Conservation (phyloP, 2,113 vertebrate genomes). For the Notothenia rossii region DNA sequence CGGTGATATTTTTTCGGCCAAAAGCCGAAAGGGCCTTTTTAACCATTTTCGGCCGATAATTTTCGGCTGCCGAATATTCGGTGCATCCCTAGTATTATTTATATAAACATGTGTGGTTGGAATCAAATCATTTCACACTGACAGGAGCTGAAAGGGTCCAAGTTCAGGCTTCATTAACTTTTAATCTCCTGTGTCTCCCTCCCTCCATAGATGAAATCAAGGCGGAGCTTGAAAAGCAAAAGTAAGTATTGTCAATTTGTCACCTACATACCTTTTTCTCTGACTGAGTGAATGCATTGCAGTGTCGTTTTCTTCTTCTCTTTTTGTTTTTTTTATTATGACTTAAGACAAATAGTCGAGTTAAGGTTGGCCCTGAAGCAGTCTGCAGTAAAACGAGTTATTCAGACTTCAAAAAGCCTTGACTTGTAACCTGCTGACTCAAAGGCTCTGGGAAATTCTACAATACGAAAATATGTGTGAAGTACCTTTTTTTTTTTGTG, state of each 20-base stretch:
- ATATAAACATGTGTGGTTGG: too few species aligned
- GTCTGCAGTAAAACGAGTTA: not conserved
- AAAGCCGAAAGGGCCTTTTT: too few species aligned
- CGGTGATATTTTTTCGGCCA: too few species aligned
- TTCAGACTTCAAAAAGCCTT: constrained; percentile 4
- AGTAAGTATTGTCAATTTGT: constrained; percentile 80
- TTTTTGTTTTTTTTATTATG: not conserved
- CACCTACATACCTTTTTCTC: not conserved
- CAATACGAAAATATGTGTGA: too few species aligned
- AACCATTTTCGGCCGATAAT: too few species aligned
- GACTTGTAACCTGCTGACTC: not conserved
- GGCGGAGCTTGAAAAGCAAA: constrained; percentile 91
- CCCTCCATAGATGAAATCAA: constrained; percentile 93
- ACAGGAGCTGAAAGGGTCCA: constrained; percentile 11
- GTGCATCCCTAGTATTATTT: too few species aligned
- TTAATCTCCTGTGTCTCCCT: constrained; percentile 57
- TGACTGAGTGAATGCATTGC: not conserved
- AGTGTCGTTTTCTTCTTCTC: not conserved
- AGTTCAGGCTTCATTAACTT: constrained; percentile 25
- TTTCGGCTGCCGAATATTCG: too few species aligned
- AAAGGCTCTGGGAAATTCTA: not conserved
- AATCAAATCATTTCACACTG: constrained; percentile 6
- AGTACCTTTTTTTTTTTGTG: too few species aligned
- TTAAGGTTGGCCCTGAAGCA: constrained; percentile 14
- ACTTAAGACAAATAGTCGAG: not conserved